These are phyloP conservation scores for Scaptomyza pallida DNA, from an alignment of 1,140 invertebrate genomes.

Conservation along the genomic window DNA sequence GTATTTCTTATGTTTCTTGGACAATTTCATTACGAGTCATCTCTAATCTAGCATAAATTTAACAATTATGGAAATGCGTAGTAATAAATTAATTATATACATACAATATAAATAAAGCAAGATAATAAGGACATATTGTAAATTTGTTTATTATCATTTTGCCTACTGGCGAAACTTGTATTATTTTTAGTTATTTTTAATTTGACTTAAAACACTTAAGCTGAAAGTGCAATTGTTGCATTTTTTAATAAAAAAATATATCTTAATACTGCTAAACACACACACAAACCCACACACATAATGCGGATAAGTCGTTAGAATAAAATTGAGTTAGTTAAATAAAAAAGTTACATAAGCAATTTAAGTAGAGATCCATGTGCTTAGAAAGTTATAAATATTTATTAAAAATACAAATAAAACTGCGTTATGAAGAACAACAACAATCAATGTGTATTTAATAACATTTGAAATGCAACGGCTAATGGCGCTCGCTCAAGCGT, in stretches of 20 bases:
- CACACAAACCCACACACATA: conserved; percentile 22
- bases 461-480: conserved; percentile 1
- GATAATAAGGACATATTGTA: conserved; percentile 31
- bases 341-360: conserved; percentile 76
- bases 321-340: conserved; percentile 70
- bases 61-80: conserved; percentile 44
- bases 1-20: conserved; percentile 34
- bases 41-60: conserved; percentile 46
- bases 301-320: conserved; percentile 67
- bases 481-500: background rate
- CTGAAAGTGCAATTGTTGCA: conserved; percentile 30
- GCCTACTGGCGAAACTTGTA: conserved; percentile 3
- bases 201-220: background rate
- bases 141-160: conserved; percentile 28
- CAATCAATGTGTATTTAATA: conserved; percentile 13
- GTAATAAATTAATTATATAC: conserved; percentile 40
- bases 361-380: conserved; percentile 81
- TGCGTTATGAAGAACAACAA: conserved; percentile 67
- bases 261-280: conserved; percentile 38
- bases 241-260: conserved; percentile 36
- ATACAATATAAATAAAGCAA: conserved; percentile 34
- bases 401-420: conserved; percentile 77
- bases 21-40: conserved; percentile 47
- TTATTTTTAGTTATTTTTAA: background rate
- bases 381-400: conserved; percentile 80